Evolutionary conservation across 2,888 invertebrate genomes (phyloP).

Genomic region (Onthophagus sagittarius): DNA sequence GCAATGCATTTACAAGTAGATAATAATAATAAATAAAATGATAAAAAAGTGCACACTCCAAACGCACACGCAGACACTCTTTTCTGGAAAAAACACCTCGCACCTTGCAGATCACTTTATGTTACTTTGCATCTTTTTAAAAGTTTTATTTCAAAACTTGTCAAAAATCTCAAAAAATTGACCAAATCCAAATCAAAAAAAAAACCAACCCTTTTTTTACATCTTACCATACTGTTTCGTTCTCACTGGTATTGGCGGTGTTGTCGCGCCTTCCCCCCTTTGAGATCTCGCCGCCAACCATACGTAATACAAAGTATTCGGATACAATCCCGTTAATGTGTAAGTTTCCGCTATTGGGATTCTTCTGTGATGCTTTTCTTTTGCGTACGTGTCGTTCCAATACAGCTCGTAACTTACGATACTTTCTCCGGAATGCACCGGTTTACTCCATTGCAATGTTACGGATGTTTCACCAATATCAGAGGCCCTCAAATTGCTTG

Average conservation of each 20-base stretch:
- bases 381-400: constrained; percentile 95
- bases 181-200: constrained; percentile 8
- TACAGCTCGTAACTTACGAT: constrained; percentile 94
- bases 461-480: constrained; percentile 89
- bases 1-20: constrained; percentile 43
- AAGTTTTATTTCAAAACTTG: constrained; percentile 5
- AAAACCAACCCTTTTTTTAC: constrained; percentile 13
- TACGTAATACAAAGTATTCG: constrained; percentile 94
- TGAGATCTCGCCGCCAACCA: constrained; percentile 94
- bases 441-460: constrained; percentile 88
- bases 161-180: neutral
- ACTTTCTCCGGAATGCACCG: constrained; percentile 86
- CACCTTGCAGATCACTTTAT: constrained; percentile 12
- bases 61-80: constrained; percentile 19
- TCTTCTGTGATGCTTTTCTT: constrained; percentile 80
- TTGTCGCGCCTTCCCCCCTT: constrained; percentile 92
- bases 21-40: constrained; percentile 7
- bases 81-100: constrained; percentile 4
- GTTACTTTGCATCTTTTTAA: neutral
- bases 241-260: constrained; percentile 88
- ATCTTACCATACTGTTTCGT: constrained; percentile 97
- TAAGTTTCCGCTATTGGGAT: constrained; percentile 82
- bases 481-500: constrained; percentile 81
- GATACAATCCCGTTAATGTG: constrained; percentile 85
- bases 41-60: constrained; percentile 20